Evolutionary conservation across 2,113 vertebrate genomes (phyloP).

Genomic region (Cichladusa arquata): DNA sequence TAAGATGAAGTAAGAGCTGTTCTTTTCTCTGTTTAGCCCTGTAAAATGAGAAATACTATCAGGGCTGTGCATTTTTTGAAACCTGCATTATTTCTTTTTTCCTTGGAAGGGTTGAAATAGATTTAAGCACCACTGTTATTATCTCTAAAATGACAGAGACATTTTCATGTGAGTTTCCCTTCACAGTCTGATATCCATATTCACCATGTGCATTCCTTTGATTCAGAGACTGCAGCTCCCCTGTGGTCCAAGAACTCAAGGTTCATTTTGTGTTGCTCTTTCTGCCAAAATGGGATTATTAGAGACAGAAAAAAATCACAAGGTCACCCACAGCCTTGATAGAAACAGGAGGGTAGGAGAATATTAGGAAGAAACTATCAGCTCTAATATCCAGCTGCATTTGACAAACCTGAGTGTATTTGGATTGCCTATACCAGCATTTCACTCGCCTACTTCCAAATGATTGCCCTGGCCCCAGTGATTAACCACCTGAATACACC

Average conservation of each 20-base stretch:
- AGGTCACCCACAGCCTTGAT: not conserved
- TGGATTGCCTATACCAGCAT: not conserved
- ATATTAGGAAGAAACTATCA: not conserved
- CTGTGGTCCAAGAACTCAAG: not conserved
- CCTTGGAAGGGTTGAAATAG: not conserved
- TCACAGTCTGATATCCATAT: not conserved
- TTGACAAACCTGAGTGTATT: not conserved
- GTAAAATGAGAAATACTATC: not conserved
- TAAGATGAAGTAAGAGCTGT: not conserved
- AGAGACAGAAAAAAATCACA: not conserved
- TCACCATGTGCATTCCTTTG: rapidly evolving
- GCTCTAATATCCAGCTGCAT: not conserved
- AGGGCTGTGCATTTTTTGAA: not conserved
- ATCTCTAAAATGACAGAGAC: not conserved
- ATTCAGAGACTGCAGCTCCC: not conserved
- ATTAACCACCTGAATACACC: constrained; percentile 1
- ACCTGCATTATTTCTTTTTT: not conserved
- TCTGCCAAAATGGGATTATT: not conserved
- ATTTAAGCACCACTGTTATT: not conserved
- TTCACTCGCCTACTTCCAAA: not conserved
- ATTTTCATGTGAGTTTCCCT: not conserved
- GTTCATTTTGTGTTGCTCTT: not conserved
- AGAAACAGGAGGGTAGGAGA: not conserved
- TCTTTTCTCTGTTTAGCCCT: not conserved
- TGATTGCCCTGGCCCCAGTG: not conserved